Evolutionary conservation across 1,140 invertebrate species (phyloP), one percentile per base, ranked within the genome.

Genomic region (Micrasema minimum): DNA sequence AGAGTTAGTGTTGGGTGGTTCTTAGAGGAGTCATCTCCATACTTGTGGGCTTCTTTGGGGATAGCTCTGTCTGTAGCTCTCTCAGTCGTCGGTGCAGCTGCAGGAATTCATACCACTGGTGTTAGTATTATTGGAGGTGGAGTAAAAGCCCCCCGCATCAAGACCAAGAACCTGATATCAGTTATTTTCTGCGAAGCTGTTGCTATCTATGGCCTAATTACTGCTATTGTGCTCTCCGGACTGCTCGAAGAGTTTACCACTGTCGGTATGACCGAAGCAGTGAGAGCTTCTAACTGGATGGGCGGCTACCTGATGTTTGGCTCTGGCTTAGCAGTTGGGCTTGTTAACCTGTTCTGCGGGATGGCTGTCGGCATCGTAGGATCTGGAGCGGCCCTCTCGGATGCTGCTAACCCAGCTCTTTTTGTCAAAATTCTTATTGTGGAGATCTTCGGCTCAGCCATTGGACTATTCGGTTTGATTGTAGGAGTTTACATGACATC

Each of bases 141-240:
- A 80, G 97, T 99, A 0, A 99, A 99, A 86, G 96, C 97, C 16
- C 98, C 98, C 4, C 87, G 98, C 77, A 99, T 99, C 80, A 96
- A 99, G 84, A 99, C 98, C 51, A 99, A 99, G 85, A 99, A 99
- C 85, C 89, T 99, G 76, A 98, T 99, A 78, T 98, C 96, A 59
- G 97, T 99, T 79, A 99, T 99, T 82, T 99, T 99, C 87, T 99
- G 97, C 82, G 97, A 99, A 85, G 97, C 97, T 77, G 97, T 99
- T 0, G 97, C 97, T 62, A 99, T 99, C 83, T 99, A 99, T 82
- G 97, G 97, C n/a, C 88, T 99, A 20, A 99, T 99, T 79, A 97
- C 97, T 78, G 96, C 97, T 31, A 98, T 99, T 80, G 96, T 99
- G 23, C 88, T 99, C 41, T 93, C 93, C 59, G 95, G 94, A 74